These are phyloP conservation scores for Archocentrus centrarchus DNA, from an alignment of 2,113 vertebrate genomes.

Conservation along the genomic window DNA sequence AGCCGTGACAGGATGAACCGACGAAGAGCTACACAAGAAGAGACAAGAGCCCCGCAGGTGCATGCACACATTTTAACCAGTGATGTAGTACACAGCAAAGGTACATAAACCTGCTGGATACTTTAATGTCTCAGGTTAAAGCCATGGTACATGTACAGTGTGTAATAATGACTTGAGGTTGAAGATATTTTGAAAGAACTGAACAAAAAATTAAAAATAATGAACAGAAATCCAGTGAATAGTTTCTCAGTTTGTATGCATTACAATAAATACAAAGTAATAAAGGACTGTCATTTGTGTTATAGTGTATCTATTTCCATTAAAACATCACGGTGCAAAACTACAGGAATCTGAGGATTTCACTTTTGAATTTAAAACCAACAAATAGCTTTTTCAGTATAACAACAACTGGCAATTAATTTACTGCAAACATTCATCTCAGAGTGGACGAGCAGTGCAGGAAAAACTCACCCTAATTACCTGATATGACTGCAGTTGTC, in stretches of 20 bases:
- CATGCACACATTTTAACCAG: background rate
- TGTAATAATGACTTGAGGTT: background rate
- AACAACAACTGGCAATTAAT: background rate
- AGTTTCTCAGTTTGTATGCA: background rate
- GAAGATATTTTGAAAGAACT: background rate
- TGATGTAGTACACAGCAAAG: background rate
- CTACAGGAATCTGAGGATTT: background rate
- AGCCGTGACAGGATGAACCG: conserved; percentile 22
- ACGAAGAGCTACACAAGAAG: conserved; percentile 14
- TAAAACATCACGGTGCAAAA: background rate
- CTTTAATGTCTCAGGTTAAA: background rate
- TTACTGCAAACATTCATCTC: background rate
- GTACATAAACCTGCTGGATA: background rate
- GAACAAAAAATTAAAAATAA: background rate
- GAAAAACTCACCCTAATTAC: background rate
- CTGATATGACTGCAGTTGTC: background rate
- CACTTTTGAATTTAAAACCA: background rate
- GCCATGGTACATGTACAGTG: background rate
- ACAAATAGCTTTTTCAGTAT: background rate
- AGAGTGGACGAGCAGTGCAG: background rate
- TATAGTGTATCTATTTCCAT: background rate
- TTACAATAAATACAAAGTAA: background rate
- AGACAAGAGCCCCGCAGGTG: conserved; percentile 43
- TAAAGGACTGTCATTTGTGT: background rate
- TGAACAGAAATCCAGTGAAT: background rate